Evolutionary conservation across 1,140 invertebrate genomes (phyloP).

Genomic region (Caerostris extrusa): DNA sequence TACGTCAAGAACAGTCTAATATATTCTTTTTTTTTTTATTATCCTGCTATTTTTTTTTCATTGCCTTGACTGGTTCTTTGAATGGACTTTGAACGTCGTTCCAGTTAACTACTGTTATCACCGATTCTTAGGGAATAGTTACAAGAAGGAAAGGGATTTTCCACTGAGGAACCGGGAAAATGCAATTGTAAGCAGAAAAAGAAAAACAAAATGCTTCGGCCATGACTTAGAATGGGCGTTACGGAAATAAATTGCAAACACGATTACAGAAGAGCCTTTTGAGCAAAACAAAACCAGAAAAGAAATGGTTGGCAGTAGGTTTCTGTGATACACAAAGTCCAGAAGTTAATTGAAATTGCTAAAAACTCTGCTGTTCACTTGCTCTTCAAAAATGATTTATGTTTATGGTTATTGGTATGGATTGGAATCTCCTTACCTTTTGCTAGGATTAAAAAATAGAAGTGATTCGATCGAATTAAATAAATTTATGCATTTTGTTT

Average conservation of each 20-base stretch:
- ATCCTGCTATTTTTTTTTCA: not conserved
- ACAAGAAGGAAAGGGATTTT: slow-evolving; percentile 45
- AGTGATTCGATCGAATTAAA: not conserved
- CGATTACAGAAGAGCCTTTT: slow-evolving; percentile 51
- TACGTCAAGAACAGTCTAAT: not conserved
- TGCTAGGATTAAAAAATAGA: not conserved
- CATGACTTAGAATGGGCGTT: slow-evolving; percentile 68
- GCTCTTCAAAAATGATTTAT: not conserved
- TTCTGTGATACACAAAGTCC: slow-evolving; percentile 2
- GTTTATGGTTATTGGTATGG: not conserved
- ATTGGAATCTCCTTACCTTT: not conserved
- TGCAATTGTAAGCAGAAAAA: slow-evolving; percentile 5
- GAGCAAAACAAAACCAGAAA: slow-evolving; percentile 17
- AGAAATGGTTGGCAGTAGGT: slow-evolving; percentile 10
- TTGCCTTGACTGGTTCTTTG: not conserved
- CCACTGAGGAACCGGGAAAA: slow-evolving; percentile 22
- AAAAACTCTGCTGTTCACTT: not conserved
- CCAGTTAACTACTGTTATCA: slow-evolving; percentile 69
- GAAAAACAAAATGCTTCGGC: slow-evolving; percentile 14
- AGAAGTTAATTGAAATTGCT: slow-evolving; percentile 31
- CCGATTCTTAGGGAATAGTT: slow-evolving; percentile 56
- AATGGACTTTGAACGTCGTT: not conserved
- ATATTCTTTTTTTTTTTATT: slow-evolving; percentile 16
- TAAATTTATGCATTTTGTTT: not conserved
- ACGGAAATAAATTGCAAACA: slow-evolving; percentile 72